Conservation (phyloP, 2,113 vertebrate genomes). For the Morone chrysops region DNA sequence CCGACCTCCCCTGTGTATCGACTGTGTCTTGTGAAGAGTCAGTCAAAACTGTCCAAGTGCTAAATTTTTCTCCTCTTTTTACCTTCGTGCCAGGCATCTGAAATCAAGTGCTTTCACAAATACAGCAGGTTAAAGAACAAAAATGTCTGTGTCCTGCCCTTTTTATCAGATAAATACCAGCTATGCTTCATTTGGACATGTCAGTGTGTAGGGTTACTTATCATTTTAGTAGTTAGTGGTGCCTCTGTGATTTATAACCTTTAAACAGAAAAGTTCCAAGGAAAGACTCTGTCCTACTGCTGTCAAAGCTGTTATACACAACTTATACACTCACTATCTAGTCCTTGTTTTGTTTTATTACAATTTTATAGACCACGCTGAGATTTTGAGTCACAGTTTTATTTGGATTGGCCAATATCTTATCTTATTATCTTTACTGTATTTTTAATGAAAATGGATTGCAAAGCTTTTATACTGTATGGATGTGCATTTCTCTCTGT, state of each 20-base stretch:
- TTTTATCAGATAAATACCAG: slow-evolving; percentile 43
- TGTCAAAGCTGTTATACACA: slow-evolving; percentile 28
- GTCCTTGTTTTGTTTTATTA: slow-evolving; percentile 29
- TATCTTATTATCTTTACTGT: slow-evolving; percentile 18
- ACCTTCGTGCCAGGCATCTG: slow-evolving; percentile 37
- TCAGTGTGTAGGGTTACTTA: not conserved
- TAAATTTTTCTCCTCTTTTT: slow-evolving; percentile 28
- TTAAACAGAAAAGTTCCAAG: slow-evolving; percentile 21
- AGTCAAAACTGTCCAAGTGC: slow-evolving; percentile 55
- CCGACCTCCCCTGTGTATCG: slow-evolving; percentile 32
- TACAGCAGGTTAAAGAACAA: slow-evolving; percentile 35
- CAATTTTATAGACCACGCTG: slow-evolving; percentile 47
- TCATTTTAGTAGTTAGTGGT: slow-evolving; percentile 18
- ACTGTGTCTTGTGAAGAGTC: slow-evolving; percentile 57
- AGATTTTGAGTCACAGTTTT: slow-evolving; percentile 52
- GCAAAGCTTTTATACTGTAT: slow-evolving; percentile 68
- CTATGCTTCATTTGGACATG: slow-evolving; percentile 42
- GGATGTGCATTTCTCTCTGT: slow-evolving; percentile 46
- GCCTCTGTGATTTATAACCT: slow-evolving; percentile 48
- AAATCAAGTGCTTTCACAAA: slow-evolving; percentile 57
- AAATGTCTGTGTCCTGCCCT: slow-evolving; percentile 32
- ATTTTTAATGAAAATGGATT: slow-evolving; percentile 61
- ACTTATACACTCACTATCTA: slow-evolving; percentile 22
- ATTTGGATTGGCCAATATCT: slow-evolving; percentile 49
- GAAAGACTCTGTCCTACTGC: slow-evolving; percentile 22